These are phyloP conservation scores for Tribolium madens DNA, from an alignment of 1,140 invertebrate species.

Conservation along the genomic window DNA sequence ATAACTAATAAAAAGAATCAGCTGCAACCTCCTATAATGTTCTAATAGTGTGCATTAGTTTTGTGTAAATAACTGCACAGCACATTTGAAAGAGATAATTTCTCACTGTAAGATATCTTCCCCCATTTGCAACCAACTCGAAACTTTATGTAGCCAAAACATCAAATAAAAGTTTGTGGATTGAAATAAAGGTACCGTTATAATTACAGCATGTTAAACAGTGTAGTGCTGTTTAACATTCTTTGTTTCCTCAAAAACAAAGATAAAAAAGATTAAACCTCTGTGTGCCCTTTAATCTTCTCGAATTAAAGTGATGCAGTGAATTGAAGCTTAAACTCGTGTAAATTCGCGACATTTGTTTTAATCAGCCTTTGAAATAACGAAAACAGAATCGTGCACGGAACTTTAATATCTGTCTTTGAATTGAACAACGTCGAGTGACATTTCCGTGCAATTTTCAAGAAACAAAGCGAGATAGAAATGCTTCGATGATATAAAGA, in stretches of 20 bases:
- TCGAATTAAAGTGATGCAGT: not conserved
- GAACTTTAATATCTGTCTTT: conserved; percentile 24
- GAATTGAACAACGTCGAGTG: not conserved
- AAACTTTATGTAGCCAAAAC: not conserved
- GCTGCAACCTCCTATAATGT: too few species aligned
- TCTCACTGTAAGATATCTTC: not conserved
- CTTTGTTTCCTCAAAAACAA: not conserved
- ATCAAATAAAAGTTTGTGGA: not conserved
- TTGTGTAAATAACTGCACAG: not conserved
- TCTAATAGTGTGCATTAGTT: too few species aligned
- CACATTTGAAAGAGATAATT: not conserved
- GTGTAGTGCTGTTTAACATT: not conserved
- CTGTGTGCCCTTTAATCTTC: conserved; percentile 6
- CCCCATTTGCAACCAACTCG: not conserved
- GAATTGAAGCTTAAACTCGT: conserved; percentile 16
- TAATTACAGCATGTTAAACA: not conserved
- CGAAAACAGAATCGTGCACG: conserved; percentile 5
- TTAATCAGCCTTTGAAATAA: conserved; percentile 9
- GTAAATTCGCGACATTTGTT: conserved; percentile 27
- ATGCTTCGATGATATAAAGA: conserved; percentile 14
- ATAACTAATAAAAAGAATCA: too few species aligned
- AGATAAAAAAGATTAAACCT: not conserved
- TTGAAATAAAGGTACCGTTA: not conserved
- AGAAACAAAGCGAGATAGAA: conserved; percentile 2
- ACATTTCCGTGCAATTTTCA: conserved; percentile 14